Evolutionary conservation across 2,888 invertebrate genomes (phyloP), one percentile per base, ranked within the genome.

Genomic region (Plagiodera versicolora): DNA sequence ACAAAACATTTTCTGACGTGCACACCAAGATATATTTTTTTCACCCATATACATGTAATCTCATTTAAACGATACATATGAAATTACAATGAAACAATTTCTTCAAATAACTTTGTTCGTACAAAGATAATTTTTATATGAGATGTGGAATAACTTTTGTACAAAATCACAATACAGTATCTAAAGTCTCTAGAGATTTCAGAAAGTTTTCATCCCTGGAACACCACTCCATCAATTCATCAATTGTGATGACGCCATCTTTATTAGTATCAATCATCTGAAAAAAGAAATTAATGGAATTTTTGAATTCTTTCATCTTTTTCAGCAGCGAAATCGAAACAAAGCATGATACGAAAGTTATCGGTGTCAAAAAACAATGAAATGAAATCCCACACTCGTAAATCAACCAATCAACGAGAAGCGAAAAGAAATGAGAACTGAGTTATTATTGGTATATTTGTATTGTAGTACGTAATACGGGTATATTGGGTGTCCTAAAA

Each of bases 251-350:
- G 61, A 88, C 89, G 17, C 92, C 92, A 75, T 92, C 92, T 63
- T 89, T 87, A 80, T 92, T 90, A 10, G 86, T 84, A 79, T 92
- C 92, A 79, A 93, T 91, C 76, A 89, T 81, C 92, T 92, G 83
- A 28, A 69, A 76, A 69, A 52, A 58, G 60, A 59, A 62, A 44
- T 14, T n/a, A 39, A 32, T 32, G 9, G 32, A 32, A 32, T 11
- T 10, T 32, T 8, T 32, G 2, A 11, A 8, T 32, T 32, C 32
- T 2, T 24, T 24, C 4, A 24, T 24, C 24, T 24, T 6, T 24
- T 24, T 24, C 24, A 24, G 24, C 24, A 24, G 24, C 24, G 24
- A 24, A 24, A 5, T n/a, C n/a, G n/a, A 24, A 24, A 24, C 24
- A 24, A 6, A 24, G 24, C 6, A 6, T 24, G 6, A 5, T 24